These are phyloP conservation scores for Rhinophrynus dorsalis DNA, from an alignment of 2,797 vertebrate genomes.

Conservation along the genomic window DNA sequence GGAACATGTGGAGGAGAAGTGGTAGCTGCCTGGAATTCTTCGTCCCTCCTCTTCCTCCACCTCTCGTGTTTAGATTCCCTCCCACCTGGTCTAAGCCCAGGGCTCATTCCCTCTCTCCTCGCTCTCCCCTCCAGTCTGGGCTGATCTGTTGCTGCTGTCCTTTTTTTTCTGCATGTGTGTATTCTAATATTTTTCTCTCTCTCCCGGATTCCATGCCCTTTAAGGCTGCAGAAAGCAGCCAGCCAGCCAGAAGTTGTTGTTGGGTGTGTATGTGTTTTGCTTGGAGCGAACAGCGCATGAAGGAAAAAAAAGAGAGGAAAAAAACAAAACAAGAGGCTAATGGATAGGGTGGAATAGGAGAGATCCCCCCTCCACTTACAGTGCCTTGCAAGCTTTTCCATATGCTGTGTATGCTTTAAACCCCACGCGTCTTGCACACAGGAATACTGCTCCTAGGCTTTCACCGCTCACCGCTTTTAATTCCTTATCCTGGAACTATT, in stretches of 20 bases:
- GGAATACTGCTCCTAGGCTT: constrained; percentile 2
- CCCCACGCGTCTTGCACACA: constrained; percentile 29
- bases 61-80: constrained; percentile 32
- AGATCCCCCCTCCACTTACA: constrained; percentile 4
- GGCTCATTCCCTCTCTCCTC: background rate
- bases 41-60: constrained; percentile 11
- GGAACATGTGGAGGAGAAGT: constrained; percentile 18
- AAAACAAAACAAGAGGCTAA: constrained; percentile 20
- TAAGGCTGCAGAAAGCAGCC: constrained; percentile 42
- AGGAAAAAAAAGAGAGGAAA: background rate
- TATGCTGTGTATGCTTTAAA: background rate
- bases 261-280: constrained; percentile 54
- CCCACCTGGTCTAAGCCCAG: constrained; percentile 23
- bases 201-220: constrained; percentile 49
- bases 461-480: background rate
- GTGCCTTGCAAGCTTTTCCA: constrained; percentile 14
- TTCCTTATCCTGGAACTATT: background rate
- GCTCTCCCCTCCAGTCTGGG: background rate
- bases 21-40: background rate
- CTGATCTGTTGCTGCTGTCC: background rate
- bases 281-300: constrained; percentile 43
- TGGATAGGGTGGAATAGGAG: constrained; percentile 26
- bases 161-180: background rate
- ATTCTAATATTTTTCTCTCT: background rate
- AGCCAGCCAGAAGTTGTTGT: constrained; percentile 47